Evolutionary conservation across 2,113 vertebrate genomes (phyloP).

Genomic region (Thalassoma bifasciatum): DNA sequence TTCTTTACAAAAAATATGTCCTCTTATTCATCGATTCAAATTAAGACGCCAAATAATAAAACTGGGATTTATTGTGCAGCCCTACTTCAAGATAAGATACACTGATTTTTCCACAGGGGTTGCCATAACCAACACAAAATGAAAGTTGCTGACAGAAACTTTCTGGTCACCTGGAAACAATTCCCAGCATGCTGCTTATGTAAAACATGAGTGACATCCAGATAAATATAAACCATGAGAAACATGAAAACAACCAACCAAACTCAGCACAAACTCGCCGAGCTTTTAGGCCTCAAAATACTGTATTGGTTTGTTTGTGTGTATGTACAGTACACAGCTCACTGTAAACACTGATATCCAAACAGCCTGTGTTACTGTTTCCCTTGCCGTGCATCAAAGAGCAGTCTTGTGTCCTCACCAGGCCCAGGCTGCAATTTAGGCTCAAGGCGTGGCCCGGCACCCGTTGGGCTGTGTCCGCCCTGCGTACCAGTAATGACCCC

Average conservation of each 20-base stretch:
- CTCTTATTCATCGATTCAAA: no score
- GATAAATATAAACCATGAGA: conserved; percentile 58
- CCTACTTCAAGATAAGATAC: no score
- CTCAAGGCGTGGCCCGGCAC: conserved; percentile 77
- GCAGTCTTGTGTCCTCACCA: conserved; percentile 75
- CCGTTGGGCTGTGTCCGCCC: conserved; percentile 69
- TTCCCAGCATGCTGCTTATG: conserved; percentile 27
- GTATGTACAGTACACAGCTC: conserved; percentile 60
- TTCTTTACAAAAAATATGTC: no score
- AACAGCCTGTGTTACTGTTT: conserved; percentile 67
- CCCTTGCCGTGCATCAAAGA: conserved; percentile 76
- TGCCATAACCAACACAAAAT: background rate
- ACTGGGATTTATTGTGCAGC: no score
- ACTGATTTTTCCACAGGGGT: background rate
- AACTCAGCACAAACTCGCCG: conserved; percentile 25
- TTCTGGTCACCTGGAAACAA: conserved; percentile 16
- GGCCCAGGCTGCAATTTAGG: conserved; percentile 81
- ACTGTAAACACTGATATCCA: conserved; percentile 74
- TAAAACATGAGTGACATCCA: conserved; percentile 16
- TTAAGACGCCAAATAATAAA: no score
- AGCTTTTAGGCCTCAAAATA: conserved; percentile 41
- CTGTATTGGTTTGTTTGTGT: conserved; percentile 59
- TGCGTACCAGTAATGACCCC: conserved; percentile 73
- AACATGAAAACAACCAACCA: conserved; percentile 44
- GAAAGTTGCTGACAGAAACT: background rate